phyloP scores from a whole-genome alignment of 2,797 vertebrate genomes.

The Microctenopoma stevenorrisi region DNA sequence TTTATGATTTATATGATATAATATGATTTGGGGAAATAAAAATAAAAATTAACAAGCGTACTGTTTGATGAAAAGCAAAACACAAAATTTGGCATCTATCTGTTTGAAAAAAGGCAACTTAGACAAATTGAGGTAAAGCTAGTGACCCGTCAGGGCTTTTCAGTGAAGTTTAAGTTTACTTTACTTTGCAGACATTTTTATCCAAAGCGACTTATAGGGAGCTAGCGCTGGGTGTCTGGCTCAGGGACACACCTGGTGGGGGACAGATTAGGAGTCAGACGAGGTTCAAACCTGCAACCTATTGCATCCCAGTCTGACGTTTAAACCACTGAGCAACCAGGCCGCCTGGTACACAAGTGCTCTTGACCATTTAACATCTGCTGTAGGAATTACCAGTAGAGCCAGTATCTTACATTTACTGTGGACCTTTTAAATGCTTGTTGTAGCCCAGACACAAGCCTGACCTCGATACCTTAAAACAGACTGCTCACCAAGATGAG shows the following conservation, averaged over 20 bases:
- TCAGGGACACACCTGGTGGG: too few relatives aligned
- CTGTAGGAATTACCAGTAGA: constrained; percentile 12
- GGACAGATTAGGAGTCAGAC: too few relatives aligned
- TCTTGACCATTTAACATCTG: constrained; percentile 18
- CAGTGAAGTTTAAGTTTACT: neutral
- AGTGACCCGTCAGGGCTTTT: neutral
- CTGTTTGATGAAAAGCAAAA: neutral
- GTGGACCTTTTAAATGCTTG: constrained; percentile 35
- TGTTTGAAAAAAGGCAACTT: neutral
- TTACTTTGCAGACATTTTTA: too few relatives aligned
- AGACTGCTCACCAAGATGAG: constrained; percentile 34
- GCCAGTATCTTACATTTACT: neutral
- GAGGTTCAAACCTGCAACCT: too few relatives aligned
- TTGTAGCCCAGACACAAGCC: constrained; percentile 44
- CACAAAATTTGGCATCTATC: neutral
- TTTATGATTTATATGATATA: neutral
- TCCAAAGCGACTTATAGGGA: too few relatives aligned
- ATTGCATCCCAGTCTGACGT: too few relatives aligned
- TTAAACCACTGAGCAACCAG: too few relatives aligned
- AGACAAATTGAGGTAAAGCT: neutral
- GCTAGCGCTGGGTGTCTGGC: too few relatives aligned
- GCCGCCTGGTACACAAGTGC: neutral
- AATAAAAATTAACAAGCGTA: neutral
- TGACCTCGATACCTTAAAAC: constrained; percentile 42
- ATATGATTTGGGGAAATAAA: neutral